Evolutionary conservation across 2,113 vertebrate genomes (phyloP), one percentile per base, ranked within the genome.

Genomic region (Perccottus glenii): DNA sequence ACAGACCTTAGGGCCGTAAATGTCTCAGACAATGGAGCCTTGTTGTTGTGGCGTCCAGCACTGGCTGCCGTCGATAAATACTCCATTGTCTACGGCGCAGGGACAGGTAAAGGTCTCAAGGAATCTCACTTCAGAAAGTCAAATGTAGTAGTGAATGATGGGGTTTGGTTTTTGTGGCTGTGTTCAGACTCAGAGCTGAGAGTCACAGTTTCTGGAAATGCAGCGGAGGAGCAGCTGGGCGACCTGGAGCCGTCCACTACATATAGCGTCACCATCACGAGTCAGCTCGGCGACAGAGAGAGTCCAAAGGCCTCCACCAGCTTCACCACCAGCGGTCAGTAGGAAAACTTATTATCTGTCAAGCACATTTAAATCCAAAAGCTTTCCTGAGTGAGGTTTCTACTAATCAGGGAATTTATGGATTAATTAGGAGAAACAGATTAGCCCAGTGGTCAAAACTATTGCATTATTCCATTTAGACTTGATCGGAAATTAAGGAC

Each of bases 41-140:
- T 94, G 85, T 70, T 97, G 52, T 58, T 91, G 12, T 97, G 95
- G 95, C 93, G 85, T 52, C 90, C 94, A 1, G 89, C 90, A 0
- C 19, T 91, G 69, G 90, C 89, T 0, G 70, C 92, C 0, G 80
- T 93, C 2, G 94, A 96, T 55, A 74, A 85, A 14, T 96, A 96
- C 66, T 38, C 91, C 5, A 90, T 96, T n/a, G 78, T 79, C 1
- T 95, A 95, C 2, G 81, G 90, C 6, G 73, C 92, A 0, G 86
- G 87, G 0, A 80, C 91, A 50, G 93, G 95, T 96, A 67, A 90
- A 90, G 3, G 12, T 40, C 5, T 40, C 38, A 6, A 5, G 10
- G 44, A 46, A 46, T 1, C 44, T 14, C 12, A 46, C 44, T n/a
- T n/a, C n/a, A 10, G 10, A 10, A 9, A 11, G 7, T 43, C 10